These are phyloP conservation scores for Caenorhabditis plicata DNA, from an alignment of 2,888 invertebrate genomes.

Conservation along the genomic window DNA sequence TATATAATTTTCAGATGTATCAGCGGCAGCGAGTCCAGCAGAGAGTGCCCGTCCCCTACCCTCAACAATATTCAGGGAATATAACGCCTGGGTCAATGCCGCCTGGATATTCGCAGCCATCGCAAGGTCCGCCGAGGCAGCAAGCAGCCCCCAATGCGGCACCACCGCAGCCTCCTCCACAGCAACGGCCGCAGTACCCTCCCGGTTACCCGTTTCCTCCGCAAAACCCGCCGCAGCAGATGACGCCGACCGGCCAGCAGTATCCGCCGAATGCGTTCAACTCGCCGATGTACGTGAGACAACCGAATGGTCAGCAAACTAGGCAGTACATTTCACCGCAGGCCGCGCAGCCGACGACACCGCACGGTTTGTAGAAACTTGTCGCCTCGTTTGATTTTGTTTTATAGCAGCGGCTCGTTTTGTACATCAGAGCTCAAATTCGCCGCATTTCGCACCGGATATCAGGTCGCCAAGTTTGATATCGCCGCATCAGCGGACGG, in stretches of 20 bases:
- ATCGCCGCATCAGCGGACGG: constrained; percentile 28
- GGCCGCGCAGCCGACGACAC: constrained; percentile 6
- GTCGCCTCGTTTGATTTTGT: background rate
- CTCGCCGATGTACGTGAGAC: no score
- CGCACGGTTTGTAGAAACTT: background rate
- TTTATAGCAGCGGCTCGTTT: constrained; percentile 17
- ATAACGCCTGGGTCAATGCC: no score
- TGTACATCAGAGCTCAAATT: constrained; percentile 13
- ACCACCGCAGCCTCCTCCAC: constrained; percentile 8
- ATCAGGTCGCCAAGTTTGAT: constrained; percentile 31
- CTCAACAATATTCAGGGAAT: no score
- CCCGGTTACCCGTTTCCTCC: constrained; percentile 13
- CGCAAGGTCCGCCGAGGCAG: background rate
- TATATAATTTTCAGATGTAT: no score
- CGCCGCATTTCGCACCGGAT: constrained; percentile 35
- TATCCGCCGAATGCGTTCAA: background rate
- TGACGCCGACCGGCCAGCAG: constrained; percentile 20
- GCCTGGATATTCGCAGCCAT: background rate
- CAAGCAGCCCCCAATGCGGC: background rate
- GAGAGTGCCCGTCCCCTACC: constrained; percentile 10
- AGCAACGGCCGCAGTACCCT: constrained; percentile 18
- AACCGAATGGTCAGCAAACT: constrained; percentile 12
- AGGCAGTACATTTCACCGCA: constrained; percentile 28
- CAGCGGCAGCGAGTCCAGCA: constrained; percentile 12
- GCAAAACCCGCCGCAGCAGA: constrained; percentile 10